Base-by-base conservation (phyloP, 1,140 invertebrate genomes). In the Venturia canescens region DNA sequence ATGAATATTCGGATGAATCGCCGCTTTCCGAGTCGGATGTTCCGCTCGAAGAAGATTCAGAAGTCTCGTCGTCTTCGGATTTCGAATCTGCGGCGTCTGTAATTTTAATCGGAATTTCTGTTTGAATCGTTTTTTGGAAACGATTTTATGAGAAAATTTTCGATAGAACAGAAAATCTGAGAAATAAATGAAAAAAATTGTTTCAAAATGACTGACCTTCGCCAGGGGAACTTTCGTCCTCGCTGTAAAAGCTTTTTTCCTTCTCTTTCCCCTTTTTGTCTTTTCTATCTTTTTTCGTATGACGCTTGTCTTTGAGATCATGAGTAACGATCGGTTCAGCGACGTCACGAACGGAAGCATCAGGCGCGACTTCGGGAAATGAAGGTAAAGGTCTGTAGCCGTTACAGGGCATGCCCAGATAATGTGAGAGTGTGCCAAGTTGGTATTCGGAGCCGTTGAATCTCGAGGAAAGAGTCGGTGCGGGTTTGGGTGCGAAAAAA, bases 381-480 rank as follows among this genome's bases (percentile, higher is more conserved):
- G 94, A 89, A 4, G 98, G 98, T 70, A 99, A 92, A 79, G 98
- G 95, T 77, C 96, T 94, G 91, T 99, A 99, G 7, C 98, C 98
- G 53, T 91, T 93, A 1, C 98, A 97, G 72, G 95, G 93, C 84
- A 94, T 94, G 84, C 99, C 98, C 31, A 99, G 93, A 87, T 98
- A 97, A 92, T 99, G 98, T 0, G 98, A 99, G 29, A 99, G 92
- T 9, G 98, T 98, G 0, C 98, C 98, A 80, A 99, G 92, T 87
- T 99, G 98, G 89, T 96, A 99, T 82, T 96, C 94, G 84, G 90
- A 85, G 87, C 93, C 92, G 86, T 93, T 93, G 75, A 94, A 94
- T 83, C 93, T 93, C 27, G 94, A 94, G 80, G 93, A 91, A n/a
- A 98, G 90, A 15, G 96, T 93, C 11, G 98, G 98, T 9, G 98